Percentiles rank a stretch among this genome's conserved stretches.
Conservation (phyloP, 2,113 vertebrate species). For the Lichenostomus cassidix region DNA sequence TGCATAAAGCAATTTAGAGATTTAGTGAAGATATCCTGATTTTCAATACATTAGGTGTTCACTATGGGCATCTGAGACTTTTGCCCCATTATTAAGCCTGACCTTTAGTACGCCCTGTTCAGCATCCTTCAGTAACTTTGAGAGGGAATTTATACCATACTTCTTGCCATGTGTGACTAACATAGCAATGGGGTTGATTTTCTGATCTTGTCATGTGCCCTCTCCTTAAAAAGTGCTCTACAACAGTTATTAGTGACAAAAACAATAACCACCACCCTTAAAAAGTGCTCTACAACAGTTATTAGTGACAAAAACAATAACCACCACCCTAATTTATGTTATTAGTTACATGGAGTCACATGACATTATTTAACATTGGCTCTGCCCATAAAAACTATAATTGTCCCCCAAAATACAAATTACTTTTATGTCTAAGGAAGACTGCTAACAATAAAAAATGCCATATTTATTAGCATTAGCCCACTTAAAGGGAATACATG, state of each 20-base stretch:
- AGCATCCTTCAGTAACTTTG: neutral
- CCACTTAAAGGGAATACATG: neutral
- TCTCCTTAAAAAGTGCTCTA: neutral
- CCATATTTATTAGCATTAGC: neutral
- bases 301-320: neutral
- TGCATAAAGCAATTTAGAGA: neutral
- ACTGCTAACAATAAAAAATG: neutral
- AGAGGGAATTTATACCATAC: neutral
- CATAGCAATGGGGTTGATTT: neutral
- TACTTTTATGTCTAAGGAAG: neutral
- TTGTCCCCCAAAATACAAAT: neutral
- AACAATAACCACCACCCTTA: neutral
- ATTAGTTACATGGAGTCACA: neutral
- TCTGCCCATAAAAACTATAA: neutral
- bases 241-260: neutral
- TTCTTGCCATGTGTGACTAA: neutral
- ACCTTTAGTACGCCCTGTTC: conserved; percentile 1
- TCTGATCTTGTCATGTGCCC: neutral
- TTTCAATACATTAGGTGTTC: neutral
- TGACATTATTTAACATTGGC: neutral
- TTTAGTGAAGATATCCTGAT: neutral
- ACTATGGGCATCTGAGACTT: neutral
- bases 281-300: neutral
- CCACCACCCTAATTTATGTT: neutral
- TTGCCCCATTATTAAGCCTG: neutral